Evolutionary conservation across 2,888 invertebrate species (phyloP).

Genomic region (Barypeithes pellucidus): DNA sequence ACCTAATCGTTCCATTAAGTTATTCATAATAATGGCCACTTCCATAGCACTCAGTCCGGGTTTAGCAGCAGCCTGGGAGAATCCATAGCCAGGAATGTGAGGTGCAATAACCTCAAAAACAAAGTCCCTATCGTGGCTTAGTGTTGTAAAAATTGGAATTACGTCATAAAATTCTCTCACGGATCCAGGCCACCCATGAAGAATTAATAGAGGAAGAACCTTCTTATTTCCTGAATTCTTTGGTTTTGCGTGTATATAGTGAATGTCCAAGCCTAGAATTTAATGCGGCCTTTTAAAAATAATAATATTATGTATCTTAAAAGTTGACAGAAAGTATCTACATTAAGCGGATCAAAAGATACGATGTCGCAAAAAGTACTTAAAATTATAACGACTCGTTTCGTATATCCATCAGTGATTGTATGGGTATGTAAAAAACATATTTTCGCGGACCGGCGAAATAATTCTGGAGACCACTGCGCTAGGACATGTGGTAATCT

Average conservation of each 20-base stretch:
- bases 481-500: no score
- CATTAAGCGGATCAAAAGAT: no score
- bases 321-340: no score
- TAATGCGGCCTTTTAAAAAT: no score
- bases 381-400: no score
- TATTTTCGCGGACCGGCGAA: no score
- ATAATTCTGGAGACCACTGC: no score
- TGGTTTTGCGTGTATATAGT: constrained; percentile 74
- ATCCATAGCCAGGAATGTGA: constrained; percentile 71
- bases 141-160: constrained; percentile 77
- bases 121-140: constrained; percentile 72
- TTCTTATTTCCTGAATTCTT: constrained; percentile 62
- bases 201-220: constrained; percentile 79
- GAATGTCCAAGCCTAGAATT: constrained; percentile 75
- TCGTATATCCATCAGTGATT: no score
- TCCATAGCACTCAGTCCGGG: constrained; percentile 76
- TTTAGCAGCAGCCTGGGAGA: constrained; percentile 73
- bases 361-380: no score
- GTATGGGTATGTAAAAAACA: no score
- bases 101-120: constrained; percentile 79
- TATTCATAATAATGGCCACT: constrained; percentile 76
- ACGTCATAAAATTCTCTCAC: constrained; percentile 86
- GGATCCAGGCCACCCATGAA: constrained; percentile 95
- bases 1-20: constrained; percentile 82
- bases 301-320: no score